phyloP scores from a whole-genome alignment of 2,888 invertebrate genomes.

The Pristionchus maxplancki region DNA sequence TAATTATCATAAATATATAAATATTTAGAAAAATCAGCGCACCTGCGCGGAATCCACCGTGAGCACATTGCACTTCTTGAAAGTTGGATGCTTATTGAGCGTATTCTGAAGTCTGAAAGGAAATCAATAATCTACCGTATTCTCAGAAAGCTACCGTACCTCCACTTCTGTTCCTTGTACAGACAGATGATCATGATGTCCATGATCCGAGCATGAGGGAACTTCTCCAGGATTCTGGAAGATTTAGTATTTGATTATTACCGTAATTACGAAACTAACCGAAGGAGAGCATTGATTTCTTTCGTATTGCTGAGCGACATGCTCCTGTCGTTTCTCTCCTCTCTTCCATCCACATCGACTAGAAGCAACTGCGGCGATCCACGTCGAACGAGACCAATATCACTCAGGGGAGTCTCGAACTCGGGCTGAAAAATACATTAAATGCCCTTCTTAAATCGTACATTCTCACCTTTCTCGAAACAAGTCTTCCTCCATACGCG shows the following conservation, averaged over 20 bases:
- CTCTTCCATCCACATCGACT: not conserved
- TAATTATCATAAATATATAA: not conserved
- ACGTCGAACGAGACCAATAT: not conserved
- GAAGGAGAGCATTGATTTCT: not conserved
- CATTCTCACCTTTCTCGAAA: conserved; percentile 11
- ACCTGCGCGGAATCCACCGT: conserved; percentile 26
- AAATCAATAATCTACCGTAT: not conserved
- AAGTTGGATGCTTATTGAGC: not conserved
- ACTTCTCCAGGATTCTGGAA: not conserved
- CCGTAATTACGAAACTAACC: not conserved
- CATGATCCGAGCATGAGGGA: not conserved
- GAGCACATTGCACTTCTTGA: not conserved
- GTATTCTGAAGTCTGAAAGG: not conserved
- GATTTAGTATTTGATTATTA: not conserved
- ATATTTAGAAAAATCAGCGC: not conserved
- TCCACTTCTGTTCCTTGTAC: conserved; percentile 36
- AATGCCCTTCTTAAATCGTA: no score
- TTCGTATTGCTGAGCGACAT: not conserved
- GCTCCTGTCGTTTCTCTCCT: not conserved
- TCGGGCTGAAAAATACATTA: not conserved
- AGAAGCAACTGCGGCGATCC: not conserved
- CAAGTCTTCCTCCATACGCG: conserved; percentile 3
- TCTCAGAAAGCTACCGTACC: not conserved
- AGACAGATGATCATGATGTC: conserved; percentile 35
- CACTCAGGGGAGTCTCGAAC: not conserved